These are phyloP conservation scores for Odontophorus gujanensis DNA, from an alignment of 2,113 vertebrate genomes.

Conservation along the genomic window DNA sequence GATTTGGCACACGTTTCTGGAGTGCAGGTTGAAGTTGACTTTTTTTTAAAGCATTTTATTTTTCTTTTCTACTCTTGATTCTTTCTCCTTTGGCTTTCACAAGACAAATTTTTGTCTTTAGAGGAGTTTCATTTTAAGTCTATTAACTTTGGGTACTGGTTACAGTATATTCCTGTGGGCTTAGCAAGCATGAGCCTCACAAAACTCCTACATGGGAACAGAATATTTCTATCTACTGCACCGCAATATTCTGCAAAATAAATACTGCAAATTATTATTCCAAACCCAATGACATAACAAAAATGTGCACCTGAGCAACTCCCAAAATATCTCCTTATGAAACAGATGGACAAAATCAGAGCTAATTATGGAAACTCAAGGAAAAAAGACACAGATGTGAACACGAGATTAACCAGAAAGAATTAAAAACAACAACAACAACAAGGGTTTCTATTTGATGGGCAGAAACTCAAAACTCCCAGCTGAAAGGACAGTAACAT, in stretches of 20 bases:
- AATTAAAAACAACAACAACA: background rate
- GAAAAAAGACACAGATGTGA: constrained; percentile 18
- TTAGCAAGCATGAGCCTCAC: background rate
- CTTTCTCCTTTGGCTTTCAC: background rate
- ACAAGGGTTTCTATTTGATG: background rate
- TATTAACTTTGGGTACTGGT: constrained; percentile 3
- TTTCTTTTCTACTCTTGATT: background rate
- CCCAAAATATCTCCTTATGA: constrained; percentile 23
- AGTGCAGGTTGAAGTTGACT: background rate
- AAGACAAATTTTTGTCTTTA: background rate
- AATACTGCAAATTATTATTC: constrained; percentile 1
- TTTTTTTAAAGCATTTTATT: background rate
- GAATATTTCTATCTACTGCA: background rate
- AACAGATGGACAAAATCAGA: constrained; percentile 34
- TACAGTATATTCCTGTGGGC: background rate
- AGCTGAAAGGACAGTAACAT: background rate
- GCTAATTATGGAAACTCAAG: background rate
- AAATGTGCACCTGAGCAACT: background rate
- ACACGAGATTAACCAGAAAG: constrained; percentile 6
- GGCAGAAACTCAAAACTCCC: constrained; percentile 16
- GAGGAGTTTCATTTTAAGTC: constrained; percentile 31
- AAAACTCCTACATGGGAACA: background rate
- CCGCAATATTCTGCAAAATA: background rate
- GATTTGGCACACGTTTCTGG: background rate
- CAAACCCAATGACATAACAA: background rate